phyloP scores from a whole-genome alignment of 2,797 vertebrate species.

The Tarsius wallacei region DNA sequence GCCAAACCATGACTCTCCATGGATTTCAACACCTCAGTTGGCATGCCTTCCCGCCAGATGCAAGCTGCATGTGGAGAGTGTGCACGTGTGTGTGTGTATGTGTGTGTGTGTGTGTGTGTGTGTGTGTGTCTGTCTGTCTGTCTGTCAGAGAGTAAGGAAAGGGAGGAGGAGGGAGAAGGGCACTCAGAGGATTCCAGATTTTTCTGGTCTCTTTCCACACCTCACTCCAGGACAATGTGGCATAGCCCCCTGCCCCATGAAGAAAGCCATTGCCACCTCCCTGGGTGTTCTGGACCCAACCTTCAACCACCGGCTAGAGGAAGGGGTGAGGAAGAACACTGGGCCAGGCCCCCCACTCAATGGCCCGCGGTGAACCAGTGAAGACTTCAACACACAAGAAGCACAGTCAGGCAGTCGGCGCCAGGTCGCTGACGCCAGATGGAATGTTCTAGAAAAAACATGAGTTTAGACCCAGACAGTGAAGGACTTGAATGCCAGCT shows the following conservation, averaged over 20 bases:
- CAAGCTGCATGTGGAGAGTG: conserved; percentile 49
- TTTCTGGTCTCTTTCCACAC: background rate
- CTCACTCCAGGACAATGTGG: too few species aligned
- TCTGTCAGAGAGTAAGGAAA: background rate
- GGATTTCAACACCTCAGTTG: conserved; percentile 80
- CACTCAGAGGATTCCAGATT: background rate
- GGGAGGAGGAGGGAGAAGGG: background rate
- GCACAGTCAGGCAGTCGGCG: background rate
- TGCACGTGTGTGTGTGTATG: accelerated
- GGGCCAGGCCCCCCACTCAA: background rate
- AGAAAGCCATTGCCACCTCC: background rate
- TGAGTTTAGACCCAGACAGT: background rate
- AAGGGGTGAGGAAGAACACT: background rate
- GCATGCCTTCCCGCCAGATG: conserved; percentile 64
- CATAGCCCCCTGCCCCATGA: background rate
- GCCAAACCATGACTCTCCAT: conserved; percentile 80
- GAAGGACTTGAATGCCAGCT: background rate
- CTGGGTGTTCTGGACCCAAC: background rate
- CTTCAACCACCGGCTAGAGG: background rate
- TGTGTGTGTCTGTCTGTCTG: background rate
- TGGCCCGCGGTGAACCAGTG: background rate
- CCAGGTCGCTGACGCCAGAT: background rate
- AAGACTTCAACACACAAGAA: background rate
- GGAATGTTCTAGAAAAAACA: background rate
- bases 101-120: too few species aligned